Evolutionary conservation across 2,797 vertebrate species (phyloP).

Genomic region (Acanthurus lineatus): DNA sequence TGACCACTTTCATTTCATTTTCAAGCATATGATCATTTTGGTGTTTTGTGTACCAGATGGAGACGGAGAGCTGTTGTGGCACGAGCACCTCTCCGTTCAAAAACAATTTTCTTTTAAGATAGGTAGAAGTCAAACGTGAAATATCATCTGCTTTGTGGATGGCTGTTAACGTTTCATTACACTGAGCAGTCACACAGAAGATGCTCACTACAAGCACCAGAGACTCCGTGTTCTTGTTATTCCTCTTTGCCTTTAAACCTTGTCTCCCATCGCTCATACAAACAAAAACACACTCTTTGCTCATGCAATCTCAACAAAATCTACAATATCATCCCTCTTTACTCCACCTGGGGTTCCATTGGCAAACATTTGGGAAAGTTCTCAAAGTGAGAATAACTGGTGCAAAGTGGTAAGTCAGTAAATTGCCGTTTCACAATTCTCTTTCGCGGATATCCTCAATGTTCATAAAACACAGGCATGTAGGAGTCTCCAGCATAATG

Average conservation of each 20-base stretch:
- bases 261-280: background rate
- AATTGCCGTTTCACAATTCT: background rate
- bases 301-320: constrained; percentile 7
- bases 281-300: background rate
- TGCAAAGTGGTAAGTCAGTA: no score
- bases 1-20: constrained; percentile 49
- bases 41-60: constrained; percentile 30
- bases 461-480: no score
- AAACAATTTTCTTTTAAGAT: constrained; percentile 35
- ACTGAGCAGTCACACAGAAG: constrained; percentile 21
- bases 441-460: background rate
- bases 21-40: constrained; percentile 37
- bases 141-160: constrained; percentile 2
- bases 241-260: constrained; percentile 5
- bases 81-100: constrained; percentile 16
- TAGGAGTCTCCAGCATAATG: background rate
- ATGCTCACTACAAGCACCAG: constrained; percentile 20
- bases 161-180: constrained; percentile 31
- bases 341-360: background rate
- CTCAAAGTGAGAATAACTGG: no score
- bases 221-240: constrained; percentile 2
- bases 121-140: constrained; percentile 34
- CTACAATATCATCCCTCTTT: background rate
- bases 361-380: background rate
- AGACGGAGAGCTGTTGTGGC: background rate